These are phyloP conservation scores for Cheilosia pagana DNA, from an alignment of 2,888 invertebrate species.

Conservation along the genomic window DNA sequence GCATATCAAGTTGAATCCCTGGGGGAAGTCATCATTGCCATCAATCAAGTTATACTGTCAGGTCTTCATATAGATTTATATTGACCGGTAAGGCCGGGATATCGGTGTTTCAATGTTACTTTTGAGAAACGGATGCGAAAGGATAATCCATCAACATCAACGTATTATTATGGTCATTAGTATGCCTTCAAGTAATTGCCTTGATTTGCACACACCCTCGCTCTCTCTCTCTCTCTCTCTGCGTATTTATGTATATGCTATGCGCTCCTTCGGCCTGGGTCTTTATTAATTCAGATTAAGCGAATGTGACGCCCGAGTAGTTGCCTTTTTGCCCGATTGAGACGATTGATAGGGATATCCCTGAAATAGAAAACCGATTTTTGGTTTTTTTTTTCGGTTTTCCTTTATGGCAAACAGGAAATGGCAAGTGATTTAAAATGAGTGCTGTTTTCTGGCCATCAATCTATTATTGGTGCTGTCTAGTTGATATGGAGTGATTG, in stretches of 20 bases:
- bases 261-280: not conserved
- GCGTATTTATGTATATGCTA: too few species aligned
- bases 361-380: slow-evolving; percentile 16
- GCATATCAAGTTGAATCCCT: slow-evolving; percentile 23
- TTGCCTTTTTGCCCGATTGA: slow-evolving; percentile 8
- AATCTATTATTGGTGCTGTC: slow-evolving; percentile 40
- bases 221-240: slow-evolving; percentile 22
- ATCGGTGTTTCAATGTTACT: slow-evolving; percentile 41
- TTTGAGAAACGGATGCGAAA: slow-evolving; percentile 59
- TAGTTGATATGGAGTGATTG: slow-evolving; percentile 7
- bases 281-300: slow-evolving; percentile 34
- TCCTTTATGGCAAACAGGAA: slow-evolving; percentile 1
- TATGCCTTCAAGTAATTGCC: slow-evolving; percentile 72
- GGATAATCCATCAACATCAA: slow-evolving; percentile 75
- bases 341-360: slow-evolving; percentile 38
- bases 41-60: slow-evolving; percentile 71
- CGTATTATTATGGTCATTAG: slow-evolving; percentile 73
- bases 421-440: slow-evolving; percentile 38
- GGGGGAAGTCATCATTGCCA: slow-evolving; percentile 63
- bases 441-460: slow-evolving; percentile 22
- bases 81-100: slow-evolving; percentile 55
- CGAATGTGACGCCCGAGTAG: slow-evolving; percentile 18
- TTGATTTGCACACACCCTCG: slow-evolving; percentile 63
- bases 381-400: not conserved
- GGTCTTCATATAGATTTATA: slow-evolving; percentile 67